Base-by-base conservation (phyloP, 2,797 vertebrate genomes). In the Phalanger gymnotis region DNA sequence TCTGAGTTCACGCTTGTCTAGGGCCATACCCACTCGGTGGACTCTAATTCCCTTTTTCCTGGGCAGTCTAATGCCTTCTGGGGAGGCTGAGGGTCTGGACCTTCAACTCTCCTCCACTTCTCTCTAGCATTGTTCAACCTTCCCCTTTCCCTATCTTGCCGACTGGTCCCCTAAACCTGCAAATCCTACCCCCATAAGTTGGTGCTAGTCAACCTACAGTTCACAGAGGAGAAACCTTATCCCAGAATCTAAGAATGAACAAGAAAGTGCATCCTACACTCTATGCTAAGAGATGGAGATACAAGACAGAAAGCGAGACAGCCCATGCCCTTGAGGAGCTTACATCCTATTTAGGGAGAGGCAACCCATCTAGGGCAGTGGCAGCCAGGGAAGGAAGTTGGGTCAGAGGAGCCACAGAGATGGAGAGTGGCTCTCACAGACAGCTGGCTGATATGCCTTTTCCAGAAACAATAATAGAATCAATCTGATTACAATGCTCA, bases 21-120 rank as follows among this genome's bases (percentile, higher is more conserved):
- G 9, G 73, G 40, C 30, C n/a, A 27, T 47, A 47, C 22, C 73
- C 28, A 47, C 40, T 27, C 73, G 47, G 9, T 47, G 12, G 22
- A 81, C 9, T 22, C 73, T 22, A 73, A 40, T 47, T 11, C 40
- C 40, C 40, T 47, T 81, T n/a, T 47, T 47, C 40, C 73, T 81
- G 73, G 73, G 22, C 22, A 47, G 22, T 47, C 73, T 81, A 11
- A 11, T 27, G 73, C 40, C 40, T 81, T 25, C 94, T 93, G 58
- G 47, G 56, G 47, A 96, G 91, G 55, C 91, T 92, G n/a, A 89
- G 53, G 25, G 22, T 94, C 53, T 89, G 90, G 55, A 66, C 47
- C 91, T 27, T 92, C 30, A 73, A 58, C 14, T 14, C 57, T 90
- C 87, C 91, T 96, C 61, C 93, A 54, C 19, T 53, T 53, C 9